Conservation (phyloP, 37 sponge, comb jelly and placozoan species). For the Axinella damicornis region DNA sequence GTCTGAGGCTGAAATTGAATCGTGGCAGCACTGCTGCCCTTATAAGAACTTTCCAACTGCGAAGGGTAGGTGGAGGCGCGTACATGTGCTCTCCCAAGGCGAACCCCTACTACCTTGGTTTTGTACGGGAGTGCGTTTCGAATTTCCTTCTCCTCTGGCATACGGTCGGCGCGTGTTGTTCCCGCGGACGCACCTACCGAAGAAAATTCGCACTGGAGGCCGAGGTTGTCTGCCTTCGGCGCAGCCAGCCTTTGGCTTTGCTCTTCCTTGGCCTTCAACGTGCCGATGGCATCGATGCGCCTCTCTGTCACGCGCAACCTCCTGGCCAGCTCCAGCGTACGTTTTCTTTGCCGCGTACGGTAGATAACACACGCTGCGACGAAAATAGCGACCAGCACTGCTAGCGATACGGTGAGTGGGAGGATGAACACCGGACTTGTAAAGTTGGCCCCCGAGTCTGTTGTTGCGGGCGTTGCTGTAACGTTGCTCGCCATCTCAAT, state of each 20-base stretch:
- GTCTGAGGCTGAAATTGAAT: neutral
- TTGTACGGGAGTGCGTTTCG: too few relatives aligned
- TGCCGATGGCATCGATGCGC: slow-evolving; percentile 40
- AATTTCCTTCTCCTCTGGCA: too few relatives aligned
- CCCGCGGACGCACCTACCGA: too few relatives aligned
- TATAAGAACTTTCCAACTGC: too few relatives aligned
- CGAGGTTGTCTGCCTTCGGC: neutral
- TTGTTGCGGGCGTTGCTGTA: neutral
- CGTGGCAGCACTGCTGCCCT: neutral
- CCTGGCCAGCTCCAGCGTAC: slow-evolving; percentile 7
- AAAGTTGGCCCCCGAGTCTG: neutral
- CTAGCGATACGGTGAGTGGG: slow-evolving; percentile 22
- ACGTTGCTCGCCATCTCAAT: neutral
- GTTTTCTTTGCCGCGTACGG: slow-evolving; percentile 35
- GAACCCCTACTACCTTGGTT: too few relatives aligned
- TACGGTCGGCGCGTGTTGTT: too few relatives aligned
- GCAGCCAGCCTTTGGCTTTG: neutral
- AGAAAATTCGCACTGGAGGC: neutral
- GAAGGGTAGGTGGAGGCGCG: too few relatives aligned
- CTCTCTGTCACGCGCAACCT: slow-evolving; percentile 46
- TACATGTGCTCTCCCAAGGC: too few relatives aligned
- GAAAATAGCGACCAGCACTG: slow-evolving; percentile 2
- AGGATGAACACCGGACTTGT: slow-evolving; percentile 24
- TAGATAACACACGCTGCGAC: slow-evolving; percentile 39
- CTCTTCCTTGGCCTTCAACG: slow-evolving; percentile 6